Base-by-base conservation (phyloP, 2,797 vertebrate genomes). In the Pelodytes ibericus region DNA sequence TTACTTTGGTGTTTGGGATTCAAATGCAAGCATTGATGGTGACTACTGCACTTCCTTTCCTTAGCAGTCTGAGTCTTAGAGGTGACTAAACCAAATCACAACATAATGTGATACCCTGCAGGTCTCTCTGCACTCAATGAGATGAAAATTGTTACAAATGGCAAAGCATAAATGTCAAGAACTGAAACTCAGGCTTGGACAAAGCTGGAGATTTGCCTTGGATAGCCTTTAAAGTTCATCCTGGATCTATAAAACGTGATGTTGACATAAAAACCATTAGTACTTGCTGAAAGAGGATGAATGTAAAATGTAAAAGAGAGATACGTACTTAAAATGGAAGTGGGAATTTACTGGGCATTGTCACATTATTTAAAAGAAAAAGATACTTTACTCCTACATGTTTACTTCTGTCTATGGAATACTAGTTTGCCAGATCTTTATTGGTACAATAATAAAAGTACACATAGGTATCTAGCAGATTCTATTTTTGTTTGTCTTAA, bases 71-170 rank as follows among this genome's bases (percentile, higher is more conserved):
- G 24, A 8, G 27, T 69, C 24, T 36, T 71, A 77, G 33, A 63
- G 58, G 76, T 73, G 44, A 61, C 70, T 57, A 53, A 79, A 68
- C 39, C 64, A 79, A 68, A 63, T 79, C 60, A 41, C 44, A 68
- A 27, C 31, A 67, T 79, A 62, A 79, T 73, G 57, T 44, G 71
- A 79, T 67, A 79, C 70, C 76, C 70, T 73, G 57, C 71, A 68
- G 76, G 64, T 25, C 47, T 68, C 66, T 73, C 58, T 73, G 71
- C 62, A 25, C 70, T 72, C 56, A 72, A 61, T 68, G 58, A 79
- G 71, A 79, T 79, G 71, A 63, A 79, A 79, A 79, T 74, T 79
- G 77, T 69, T 73, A 79, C 71, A 79, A 79, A 74, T 73, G 71
- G 65, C 71, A 79, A 47, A 56, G 64, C 47, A 69, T 62, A 79